Conservation (phyloP, 2,888 invertebrate genomes). For the Girardia tigrina region DNA sequence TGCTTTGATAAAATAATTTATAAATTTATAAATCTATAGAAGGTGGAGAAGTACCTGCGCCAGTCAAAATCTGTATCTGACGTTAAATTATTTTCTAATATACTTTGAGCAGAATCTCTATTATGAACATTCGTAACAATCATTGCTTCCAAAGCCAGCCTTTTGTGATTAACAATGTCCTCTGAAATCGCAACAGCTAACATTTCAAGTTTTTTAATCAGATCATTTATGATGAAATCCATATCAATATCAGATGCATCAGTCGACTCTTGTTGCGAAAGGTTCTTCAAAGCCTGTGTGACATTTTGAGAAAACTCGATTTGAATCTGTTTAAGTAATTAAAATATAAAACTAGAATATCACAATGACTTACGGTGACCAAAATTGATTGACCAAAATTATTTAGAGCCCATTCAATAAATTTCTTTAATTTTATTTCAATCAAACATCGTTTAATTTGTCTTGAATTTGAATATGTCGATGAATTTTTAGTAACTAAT, state of each 20-base stretch:
- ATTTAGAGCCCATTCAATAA: not conserved
- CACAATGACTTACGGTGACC: not conserved
- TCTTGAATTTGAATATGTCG: not conserved
- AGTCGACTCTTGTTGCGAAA: not conserved
- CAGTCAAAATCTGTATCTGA: slow-evolving; percentile 48
- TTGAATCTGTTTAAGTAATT: not conserved
- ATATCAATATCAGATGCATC: not conserved
- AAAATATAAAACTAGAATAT: not conserved
- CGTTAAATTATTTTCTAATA: slow-evolving; percentile 43
- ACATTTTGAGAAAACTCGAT: slow-evolving; percentile 6
- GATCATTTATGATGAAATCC: not conserved
- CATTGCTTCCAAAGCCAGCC: slow-evolving; percentile 47
- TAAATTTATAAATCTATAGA: no score
- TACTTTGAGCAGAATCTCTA: slow-evolving; percentile 44
- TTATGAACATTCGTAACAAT: slow-evolving; percentile 49
- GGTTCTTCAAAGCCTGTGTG: not conserved
- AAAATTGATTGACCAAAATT: slow-evolving; percentile 21
- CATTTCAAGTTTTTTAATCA: not conserved
- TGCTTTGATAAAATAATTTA: no score
- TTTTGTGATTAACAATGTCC: slow-evolving; percentile 41
- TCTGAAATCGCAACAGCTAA: slow-evolving; percentile 40
- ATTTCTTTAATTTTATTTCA: not conserved
- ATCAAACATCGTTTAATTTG: slow-evolving; percentile 4
- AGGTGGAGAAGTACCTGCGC: slow-evolving; percentile 48
- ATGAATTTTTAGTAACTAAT: not conserved